Conservation (phyloP, 2,888 invertebrate species). For the Ferdinandea cuprea region DNA sequence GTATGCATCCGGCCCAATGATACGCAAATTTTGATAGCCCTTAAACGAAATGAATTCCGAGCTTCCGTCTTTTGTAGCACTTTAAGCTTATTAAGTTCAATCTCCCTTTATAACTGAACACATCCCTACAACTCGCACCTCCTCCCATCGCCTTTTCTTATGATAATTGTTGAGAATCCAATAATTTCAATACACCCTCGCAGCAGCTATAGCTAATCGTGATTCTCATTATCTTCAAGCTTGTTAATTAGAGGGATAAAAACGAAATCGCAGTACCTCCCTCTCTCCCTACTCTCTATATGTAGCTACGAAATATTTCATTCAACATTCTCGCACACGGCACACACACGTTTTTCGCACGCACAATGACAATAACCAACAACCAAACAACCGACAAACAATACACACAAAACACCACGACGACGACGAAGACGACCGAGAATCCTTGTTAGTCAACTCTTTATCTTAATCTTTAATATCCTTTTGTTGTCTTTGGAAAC, state of each 20-base stretch:
- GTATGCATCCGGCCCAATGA: too few species aligned
- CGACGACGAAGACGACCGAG: constrained; percentile 27
- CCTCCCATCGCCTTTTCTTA: too few species aligned
- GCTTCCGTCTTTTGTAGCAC: too few species aligned
- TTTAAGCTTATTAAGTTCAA: neutral
- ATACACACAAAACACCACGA: constrained; percentile 20
- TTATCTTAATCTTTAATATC: constrained; percentile 75
- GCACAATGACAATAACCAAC: constrained; percentile 50
- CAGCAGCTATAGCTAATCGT: constrained; percentile 18
- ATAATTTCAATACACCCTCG: constrained; percentile 35
- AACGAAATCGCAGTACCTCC: constrained; percentile 66
- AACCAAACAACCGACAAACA: neutral
- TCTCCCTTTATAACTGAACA: neutral
- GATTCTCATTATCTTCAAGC: constrained; percentile 54
- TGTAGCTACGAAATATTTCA: constrained; percentile 10
- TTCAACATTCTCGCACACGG: constrained; percentile 35
- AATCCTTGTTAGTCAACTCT: constrained; percentile 74
- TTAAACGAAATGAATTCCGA: too few species aligned
- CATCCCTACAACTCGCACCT: neutral
- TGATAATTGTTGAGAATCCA: constrained; percentile 42
- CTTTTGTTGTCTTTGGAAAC: constrained; percentile 74
- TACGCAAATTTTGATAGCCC: too few species aligned
- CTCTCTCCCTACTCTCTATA: constrained; percentile 15
- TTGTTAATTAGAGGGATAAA: constrained; percentile 72
- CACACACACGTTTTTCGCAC: constrained; percentile 47